phyloP scores from a whole-genome alignment of 2,888 invertebrate species.

The Sipunculus nudus region DNA sequence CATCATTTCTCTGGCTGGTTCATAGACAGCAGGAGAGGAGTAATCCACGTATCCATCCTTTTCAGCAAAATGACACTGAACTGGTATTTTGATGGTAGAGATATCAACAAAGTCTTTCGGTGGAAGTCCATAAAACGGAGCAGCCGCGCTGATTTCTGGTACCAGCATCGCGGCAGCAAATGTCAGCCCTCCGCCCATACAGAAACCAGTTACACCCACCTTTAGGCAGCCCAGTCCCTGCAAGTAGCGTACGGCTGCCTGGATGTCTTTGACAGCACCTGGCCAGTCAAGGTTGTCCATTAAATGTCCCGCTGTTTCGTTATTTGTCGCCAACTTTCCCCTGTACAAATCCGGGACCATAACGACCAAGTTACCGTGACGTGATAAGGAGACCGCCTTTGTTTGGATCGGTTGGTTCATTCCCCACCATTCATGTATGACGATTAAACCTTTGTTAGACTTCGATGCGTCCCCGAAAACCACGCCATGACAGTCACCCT shows the following conservation, averaged over 20 bases:
- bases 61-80: conserved; percentile 58
- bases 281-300: conserved; percentile 56
- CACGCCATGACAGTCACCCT: too few species aligned
- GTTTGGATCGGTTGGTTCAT: conserved; percentile 55
- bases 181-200: conserved; percentile 61
- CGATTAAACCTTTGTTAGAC: conserved; percentile 40
- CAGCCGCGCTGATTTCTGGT: conserved; percentile 51
- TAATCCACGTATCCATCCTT: conserved; percentile 50
- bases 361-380: conserved; percentile 41
- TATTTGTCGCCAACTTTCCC: conserved; percentile 51
- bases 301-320: conserved; percentile 55
- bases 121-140: conserved; percentile 61
- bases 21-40: conserved; percentile 49
- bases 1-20: conserved; percentile 45
- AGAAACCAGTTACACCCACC: conserved; percentile 62
- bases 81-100: conserved; percentile 49
- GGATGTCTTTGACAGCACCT: conserved; percentile 54
- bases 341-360: conserved; percentile 50
- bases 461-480: conserved; percentile 21
- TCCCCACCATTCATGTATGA: conserved; percentile 57
- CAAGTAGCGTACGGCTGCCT: conserved; percentile 49
- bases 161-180: conserved; percentile 49
- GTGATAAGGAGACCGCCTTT: conserved; percentile 49
- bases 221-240: conserved; percentile 47
- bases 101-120: conserved; percentile 46